A percentile compares a stretch with the other conserved stretches of the same genome.
Evolutionary conservation across 2,888 invertebrate genomes (phyloP).

Genomic region (Germaria angustata): DNA sequence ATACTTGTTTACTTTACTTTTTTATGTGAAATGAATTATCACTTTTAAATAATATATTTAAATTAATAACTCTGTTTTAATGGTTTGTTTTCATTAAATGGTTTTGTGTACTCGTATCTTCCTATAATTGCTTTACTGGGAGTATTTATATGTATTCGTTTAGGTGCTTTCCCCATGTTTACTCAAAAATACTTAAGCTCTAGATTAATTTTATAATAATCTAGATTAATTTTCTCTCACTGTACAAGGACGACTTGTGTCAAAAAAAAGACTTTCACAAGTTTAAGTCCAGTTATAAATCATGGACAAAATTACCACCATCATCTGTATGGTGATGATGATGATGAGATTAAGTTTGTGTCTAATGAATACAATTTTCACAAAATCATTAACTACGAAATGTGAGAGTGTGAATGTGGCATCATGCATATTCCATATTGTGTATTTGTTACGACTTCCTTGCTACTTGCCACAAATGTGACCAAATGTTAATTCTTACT

Average conservation of each 20-base stretch:
- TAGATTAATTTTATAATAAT: too few species aligned
- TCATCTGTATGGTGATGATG: conserved; percentile 15
- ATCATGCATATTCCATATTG: background rate
- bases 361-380: conserved; percentile 53
- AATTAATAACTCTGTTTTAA: too few species aligned
- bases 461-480: conserved; percentile 12
- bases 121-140: too few species aligned
- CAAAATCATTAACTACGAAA: conserved; percentile 48
- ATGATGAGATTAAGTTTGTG: conserved; percentile 50
- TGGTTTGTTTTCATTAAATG: too few species aligned
- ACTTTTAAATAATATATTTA: too few species aligned
- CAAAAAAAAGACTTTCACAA: background rate
- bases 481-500: background rate
- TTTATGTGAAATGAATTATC: too few species aligned
- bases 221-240: background rate
- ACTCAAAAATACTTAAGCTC: too few species aligned
- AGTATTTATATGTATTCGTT: too few species aligned
- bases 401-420: conserved; percentile 21
- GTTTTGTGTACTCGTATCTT: too few species aligned
- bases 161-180: too few species aligned
- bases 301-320: conserved; percentile 49
- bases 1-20: too few species aligned
- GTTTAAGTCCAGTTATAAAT: conserved; percentile 56
- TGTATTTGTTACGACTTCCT: background rate
- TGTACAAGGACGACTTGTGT: background rate